Conservation (phyloP, 1,140 invertebrate genomes). For the Wasmannia auropunctata region DNA sequence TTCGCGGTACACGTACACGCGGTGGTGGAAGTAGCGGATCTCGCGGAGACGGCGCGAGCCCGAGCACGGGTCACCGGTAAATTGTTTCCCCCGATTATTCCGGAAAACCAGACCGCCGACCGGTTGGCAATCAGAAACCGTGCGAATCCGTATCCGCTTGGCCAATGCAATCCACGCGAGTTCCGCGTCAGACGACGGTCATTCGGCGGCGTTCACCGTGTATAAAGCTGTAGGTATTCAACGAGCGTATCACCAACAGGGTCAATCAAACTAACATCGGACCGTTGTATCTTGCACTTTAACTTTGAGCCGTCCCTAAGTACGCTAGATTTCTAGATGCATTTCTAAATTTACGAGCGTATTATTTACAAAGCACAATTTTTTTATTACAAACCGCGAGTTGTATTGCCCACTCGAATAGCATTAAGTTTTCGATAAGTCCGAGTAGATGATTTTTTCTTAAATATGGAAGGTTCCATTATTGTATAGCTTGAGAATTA, state of each 20-base stretch:
- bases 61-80: constrained; percentile 40
- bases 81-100: constrained; percentile 62
- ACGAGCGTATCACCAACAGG: constrained; percentile 9
- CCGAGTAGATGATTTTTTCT: not conserved
- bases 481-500: not conserved
- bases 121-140: constrained; percentile 58
- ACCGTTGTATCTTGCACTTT: not conserved
- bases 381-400: not conserved
- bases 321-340: not conserved
- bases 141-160: constrained; percentile 35
- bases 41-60: constrained; percentile 15
- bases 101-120: constrained; percentile 54
- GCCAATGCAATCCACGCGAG: constrained; percentile 33
- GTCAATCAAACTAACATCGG: not conserved
- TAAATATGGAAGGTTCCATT: not conserved
- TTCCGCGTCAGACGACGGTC: not conserved
- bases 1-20: not conserved
- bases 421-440: not conserved
- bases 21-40: not conserved
- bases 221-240: constrained; percentile 14
- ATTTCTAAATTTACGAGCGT: not conserved
- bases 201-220: not conserved
- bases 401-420: not conserved
- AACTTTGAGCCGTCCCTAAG: not conserved
- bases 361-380: not conserved